Base-by-base conservation (phyloP, 2,888 invertebrate species). In the Willowsia nigromaculata region DNA sequence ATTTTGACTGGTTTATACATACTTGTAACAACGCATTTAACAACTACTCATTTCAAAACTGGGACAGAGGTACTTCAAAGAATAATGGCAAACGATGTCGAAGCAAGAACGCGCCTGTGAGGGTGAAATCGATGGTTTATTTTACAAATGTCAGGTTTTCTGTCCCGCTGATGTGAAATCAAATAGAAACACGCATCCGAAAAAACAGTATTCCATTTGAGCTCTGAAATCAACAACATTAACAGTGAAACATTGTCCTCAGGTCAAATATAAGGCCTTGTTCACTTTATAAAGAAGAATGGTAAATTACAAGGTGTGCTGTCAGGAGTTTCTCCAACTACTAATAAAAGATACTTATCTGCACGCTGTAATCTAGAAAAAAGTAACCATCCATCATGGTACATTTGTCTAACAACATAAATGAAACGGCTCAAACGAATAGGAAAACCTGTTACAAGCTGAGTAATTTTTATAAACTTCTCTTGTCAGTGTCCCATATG, bases 301-400 rank as follows among this genome's bases (percentile, higher is more conserved):
- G 65, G 25, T 18, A 22, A 82, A 82, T 82, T 65, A 82, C 65
- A 65, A 47, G 30, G 82, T 65, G 47, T 43, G 40, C 65, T 65
- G 59, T 33, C 18, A 47, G 74, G 22, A 56, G 56, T 59, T 59
- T 80, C 25, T 47, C 18, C 82, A 65, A 25, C 65, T 30, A 62
- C 25, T 65, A 62, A 65, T 33, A 82, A 43, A 25, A 78, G n/a
- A 33, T 47, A n/a, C 25, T 74, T 74, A 74, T 74, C 47, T 11
- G 47, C 27, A 27, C 37, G 18, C 65, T 82, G 43, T 82, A 82
- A 82, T 65, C 82, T 27, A 82, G 18, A 27, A 25, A 40, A 68
- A 43, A 81, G 40, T 27, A 82, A 47, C 65, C 43, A 37, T 82
- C 65, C 37, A 82, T 82, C 65, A 40, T 25, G 25, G 27, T 30